These are phyloP conservation scores for Pheosia tremula DNA, from an alignment of 2,888 invertebrate species.

Conservation along the genomic window DNA sequence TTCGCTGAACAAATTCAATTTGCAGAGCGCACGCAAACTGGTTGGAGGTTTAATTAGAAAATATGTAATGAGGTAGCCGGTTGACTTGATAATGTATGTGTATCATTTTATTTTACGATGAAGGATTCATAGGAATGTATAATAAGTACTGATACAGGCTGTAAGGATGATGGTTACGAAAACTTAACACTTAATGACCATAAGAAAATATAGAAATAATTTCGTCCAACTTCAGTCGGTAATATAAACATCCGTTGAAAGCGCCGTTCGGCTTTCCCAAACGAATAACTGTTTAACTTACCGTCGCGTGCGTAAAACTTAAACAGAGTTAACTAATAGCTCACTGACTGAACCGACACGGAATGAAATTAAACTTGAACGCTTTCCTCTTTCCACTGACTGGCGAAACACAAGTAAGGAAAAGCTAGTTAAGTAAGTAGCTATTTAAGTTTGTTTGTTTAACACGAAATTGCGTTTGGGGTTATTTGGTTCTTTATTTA, in stretches of 20 bases:
- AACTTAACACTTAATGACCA: no score
- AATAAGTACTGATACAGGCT: no score
- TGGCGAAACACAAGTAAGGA: conserved; percentile 13
- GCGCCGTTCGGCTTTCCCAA: conserved; percentile 23
- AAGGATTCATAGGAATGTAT: no score
- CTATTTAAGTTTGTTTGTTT: no score
- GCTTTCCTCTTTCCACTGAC: conserved; percentile 22
- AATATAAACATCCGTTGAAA: conserved; percentile 10
- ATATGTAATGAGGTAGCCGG: conserved; percentile 29
- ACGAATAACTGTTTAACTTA: conserved; percentile 24
- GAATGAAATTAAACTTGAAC: conserved; percentile 44
- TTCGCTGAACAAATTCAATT: conserved; percentile 53
- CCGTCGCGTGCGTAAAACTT: conserved; percentile 45
- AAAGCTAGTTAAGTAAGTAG: not conserved
- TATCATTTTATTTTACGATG: not conserved
- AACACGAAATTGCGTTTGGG: no score
- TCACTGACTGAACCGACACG: conserved; percentile 46
- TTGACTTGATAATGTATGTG: not conserved
- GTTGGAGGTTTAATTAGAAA: conserved; percentile 44
- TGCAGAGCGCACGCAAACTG: conserved; percentile 33
- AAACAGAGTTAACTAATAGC: conserved; percentile 48
- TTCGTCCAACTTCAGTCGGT: no score
- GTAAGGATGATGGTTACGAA: no score
- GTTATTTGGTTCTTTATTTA: no score
- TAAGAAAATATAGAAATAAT: no score